Percentiles rank a stretch among this genome's conserved stretches.
phyloP scores from a whole-genome alignment of 2,888 invertebrate species.

The Oxystoma pomonae region DNA sequence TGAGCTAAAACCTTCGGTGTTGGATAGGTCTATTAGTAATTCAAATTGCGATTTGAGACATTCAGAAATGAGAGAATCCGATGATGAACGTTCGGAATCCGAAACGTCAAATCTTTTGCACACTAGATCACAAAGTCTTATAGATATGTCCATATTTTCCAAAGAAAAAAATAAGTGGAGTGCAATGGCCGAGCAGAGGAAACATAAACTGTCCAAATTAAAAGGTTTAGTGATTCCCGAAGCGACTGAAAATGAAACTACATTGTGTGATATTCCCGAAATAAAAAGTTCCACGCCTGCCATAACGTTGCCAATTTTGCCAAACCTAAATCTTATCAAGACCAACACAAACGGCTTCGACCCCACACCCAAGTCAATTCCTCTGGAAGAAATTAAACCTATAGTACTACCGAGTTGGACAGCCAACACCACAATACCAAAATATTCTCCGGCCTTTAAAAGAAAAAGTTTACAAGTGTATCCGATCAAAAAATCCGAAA shows the following conservation, averaged over 20 bases:
- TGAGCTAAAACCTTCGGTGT: slow-evolving; percentile 9
- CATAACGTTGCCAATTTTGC: slow-evolving; percentile 28
- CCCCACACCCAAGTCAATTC: slow-evolving; percentile 1
- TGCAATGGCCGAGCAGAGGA: slow-evolving; percentile 74
- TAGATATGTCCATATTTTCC: slow-evolving; percentile 44
- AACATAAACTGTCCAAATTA: slow-evolving; percentile 77
- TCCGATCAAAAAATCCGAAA: slow-evolving; percentile 30
- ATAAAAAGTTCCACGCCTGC: slow-evolving; percentile 61
- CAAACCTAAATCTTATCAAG: slow-evolving; percentile 17
- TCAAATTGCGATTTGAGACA: slow-evolving; percentile 35
- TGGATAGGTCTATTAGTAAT: slow-evolving; percentile 27
- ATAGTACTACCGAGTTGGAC: slow-evolving; percentile 40
- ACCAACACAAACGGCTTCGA: slow-evolving; percentile 26
- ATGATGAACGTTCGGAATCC: slow-evolving; percentile 23
- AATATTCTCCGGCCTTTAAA: slow-evolving; percentile 80
- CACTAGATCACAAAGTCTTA: slow-evolving; percentile 51
- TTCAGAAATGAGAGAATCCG: slow-evolving; percentile 26
- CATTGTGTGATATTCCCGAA: slow-evolving; percentile 75
- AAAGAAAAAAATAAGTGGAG: slow-evolving; percentile 52
- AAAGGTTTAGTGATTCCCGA: slow-evolving; percentile 88
- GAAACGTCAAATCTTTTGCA: slow-evolving; percentile 36
- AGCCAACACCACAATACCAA: slow-evolving; percentile 55
- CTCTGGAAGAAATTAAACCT: slow-evolving; percentile 23
- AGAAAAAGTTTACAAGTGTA: slow-evolving; percentile 69
- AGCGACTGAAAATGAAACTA: slow-evolving; percentile 48